These are phyloP conservation scores for Astreopora myriophthalma DNA, from an alignment of 64 coral and sea anemone genomes.

Conservation along the genomic window DNA sequence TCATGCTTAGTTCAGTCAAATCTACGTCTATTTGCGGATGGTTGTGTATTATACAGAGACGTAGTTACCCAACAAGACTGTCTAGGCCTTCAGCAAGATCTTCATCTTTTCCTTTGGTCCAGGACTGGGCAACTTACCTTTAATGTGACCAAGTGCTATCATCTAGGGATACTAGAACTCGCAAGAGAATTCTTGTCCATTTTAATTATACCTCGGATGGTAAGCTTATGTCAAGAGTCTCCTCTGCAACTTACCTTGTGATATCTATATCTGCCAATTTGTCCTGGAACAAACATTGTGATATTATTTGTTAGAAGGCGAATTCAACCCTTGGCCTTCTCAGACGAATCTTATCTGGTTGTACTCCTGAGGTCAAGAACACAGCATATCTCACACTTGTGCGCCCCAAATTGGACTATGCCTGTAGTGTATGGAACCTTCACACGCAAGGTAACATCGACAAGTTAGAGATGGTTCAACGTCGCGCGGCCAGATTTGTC, in stretches of 20 bases:
- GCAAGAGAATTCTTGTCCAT: neutral
- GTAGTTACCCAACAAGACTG: no score
- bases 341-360: slow-evolving; percentile 56
- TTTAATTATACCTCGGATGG: neutral
- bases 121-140: slow-evolving; percentile 17
- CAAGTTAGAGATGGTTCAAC: no score
- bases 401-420: slow-evolving; percentile 54
- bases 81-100: no score
- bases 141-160: slow-evolving; percentile 38
- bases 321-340: slow-evolving; percentile 64
- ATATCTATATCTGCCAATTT: slow-evolving; percentile 56
- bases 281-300: slow-evolving; percentile 44
- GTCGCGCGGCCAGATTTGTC: no score
- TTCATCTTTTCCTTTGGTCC: no score
- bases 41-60: no score
- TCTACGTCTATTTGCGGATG: no score
- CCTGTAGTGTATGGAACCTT: slow-evolving; percentile 35
- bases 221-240: slow-evolving; percentile 36
- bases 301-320: neutral
- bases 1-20: no score
- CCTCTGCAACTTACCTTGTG: slow-evolving; percentile 52
- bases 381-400: slow-evolving; percentile 37
- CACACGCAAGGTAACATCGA: no score
- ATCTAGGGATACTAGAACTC: slow-evolving; percentile 43
- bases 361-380: slow-evolving; percentile 44